Conservation (phyloP, 2,113 vertebrate genomes). For the Lepisosteus oculatus region DNA sequence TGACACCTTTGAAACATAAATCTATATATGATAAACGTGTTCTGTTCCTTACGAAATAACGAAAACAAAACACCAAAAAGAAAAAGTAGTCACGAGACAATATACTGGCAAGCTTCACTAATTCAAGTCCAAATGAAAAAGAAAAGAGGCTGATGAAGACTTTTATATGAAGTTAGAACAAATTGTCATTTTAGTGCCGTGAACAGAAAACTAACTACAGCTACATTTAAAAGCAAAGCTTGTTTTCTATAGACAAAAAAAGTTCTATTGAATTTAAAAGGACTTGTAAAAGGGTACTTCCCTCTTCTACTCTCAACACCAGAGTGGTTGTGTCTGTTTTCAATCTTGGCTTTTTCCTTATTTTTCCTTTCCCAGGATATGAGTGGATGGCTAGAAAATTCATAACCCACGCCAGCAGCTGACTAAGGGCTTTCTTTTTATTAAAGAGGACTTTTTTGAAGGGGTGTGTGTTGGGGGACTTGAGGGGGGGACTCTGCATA, state of each 20-base stretch:
- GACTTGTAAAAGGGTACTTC: neutral
- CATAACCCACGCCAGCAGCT: slow-evolving; percentile 64
- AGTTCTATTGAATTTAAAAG: neutral
- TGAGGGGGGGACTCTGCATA: slow-evolving; percentile 32
- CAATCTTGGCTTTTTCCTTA: slow-evolving; percentile 41
- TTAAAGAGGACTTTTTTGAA: slow-evolving; percentile 45
- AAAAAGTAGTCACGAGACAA: neutral
- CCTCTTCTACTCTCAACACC: slow-evolving; percentile 9
- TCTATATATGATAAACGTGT: too few relatives aligned
- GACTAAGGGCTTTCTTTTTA: slow-evolving; percentile 64
- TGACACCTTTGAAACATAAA: too few relatives aligned
- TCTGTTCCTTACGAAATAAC: too few relatives aligned
- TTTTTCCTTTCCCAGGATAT: slow-evolving; percentile 69
- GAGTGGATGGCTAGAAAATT: slow-evolving; percentile 70
- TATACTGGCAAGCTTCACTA: slow-evolving; percentile 2
- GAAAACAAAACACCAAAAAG: neutral
- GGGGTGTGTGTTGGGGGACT: neutral
- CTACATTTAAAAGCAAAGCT: neutral
- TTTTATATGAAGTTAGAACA: neutral
- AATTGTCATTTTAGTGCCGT: neutral
- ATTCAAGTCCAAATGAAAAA: neutral
- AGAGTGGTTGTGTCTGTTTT: slow-evolving; percentile 45
- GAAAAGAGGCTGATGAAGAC: neutral
- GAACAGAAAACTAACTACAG: neutral
- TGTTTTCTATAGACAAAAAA: neutral